Conservation (phyloP, 2,797 vertebrate genomes). For the Decapterus maruadsi region DNA sequence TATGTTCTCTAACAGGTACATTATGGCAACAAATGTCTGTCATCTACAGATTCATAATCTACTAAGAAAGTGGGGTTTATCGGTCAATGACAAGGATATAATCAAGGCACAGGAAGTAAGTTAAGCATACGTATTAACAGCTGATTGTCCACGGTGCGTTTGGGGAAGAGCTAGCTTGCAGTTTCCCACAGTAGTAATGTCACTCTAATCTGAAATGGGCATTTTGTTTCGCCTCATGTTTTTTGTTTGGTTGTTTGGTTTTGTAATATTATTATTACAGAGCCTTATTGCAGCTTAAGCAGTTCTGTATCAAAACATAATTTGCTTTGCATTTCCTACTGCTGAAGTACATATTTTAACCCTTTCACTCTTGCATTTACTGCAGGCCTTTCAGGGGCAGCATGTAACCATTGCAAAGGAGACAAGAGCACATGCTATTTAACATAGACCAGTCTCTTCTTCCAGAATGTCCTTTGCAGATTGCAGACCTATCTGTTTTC, state of each 20-base stretch:
- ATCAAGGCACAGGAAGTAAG: slow-evolving; percentile 79
- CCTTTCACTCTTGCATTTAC: neutral
- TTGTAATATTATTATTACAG: neutral
- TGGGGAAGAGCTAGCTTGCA: slow-evolving; percentile 14
- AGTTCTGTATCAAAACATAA: neutral
- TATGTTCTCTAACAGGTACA: neutral
- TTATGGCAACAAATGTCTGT: slow-evolving; percentile 46
- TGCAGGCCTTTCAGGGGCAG: neutral
- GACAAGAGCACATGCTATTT: neutral
- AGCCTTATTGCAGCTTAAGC: neutral
- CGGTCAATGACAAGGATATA: slow-evolving; percentile 73
- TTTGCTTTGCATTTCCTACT: slow-evolving; percentile 6
- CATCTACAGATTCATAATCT: slow-evolving; percentile 81
- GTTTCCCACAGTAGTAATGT: neutral
- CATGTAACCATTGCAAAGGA: neutral
- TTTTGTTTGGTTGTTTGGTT: too few species aligned
- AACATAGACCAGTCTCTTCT: neutral
- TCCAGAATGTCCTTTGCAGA: slow-evolving; percentile 33
- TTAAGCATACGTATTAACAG: slow-evolving; percentile 40
- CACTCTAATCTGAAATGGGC: slow-evolving; percentile 50
- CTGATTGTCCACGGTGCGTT: slow-evolving; percentile 12
- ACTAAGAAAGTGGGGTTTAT: slow-evolving; percentile 78
- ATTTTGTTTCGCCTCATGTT: slow-evolving; percentile 16
- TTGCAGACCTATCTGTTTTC: neutral
- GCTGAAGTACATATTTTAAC: neutral